Evolutionary conservation across 1,140 invertebrate genomes (phyloP), one percentile per base, ranked within the genome.

Genomic region (Coboldia fuscipes): DNA sequence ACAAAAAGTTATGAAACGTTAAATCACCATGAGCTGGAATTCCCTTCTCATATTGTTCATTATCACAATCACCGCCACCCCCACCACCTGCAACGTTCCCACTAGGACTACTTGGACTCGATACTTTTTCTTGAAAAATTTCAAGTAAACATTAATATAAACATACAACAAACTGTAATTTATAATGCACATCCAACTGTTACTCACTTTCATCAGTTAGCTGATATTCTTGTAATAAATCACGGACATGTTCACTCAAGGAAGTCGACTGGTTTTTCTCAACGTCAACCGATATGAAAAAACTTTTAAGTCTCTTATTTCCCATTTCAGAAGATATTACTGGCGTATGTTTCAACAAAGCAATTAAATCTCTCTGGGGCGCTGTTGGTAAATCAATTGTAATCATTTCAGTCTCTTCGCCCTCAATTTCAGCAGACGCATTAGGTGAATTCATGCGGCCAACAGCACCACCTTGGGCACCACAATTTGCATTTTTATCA

Each of bases 1-100:
- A 68, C 2, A 76, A 43, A 43, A 88, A 86, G 39, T 75, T 68
- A 52, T 88, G 73, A 45, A 84, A 83, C 48, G 77, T 62, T 39
- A 69, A 63, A 50, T 89, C 82, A 2, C 80, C 82, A 51, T 86
- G 82, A 7, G 66, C 61, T 0, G 82, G 77, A 23, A 66, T 45
- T 7, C 64, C 62, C 43, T 81, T 79, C 41, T 88, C 84, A 49
- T 88, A 89, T 18, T 66, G 65, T 47, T 82, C 78, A 17, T 47
- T 39, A 4, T 54, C 55, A 5, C 47, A 47, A 8, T 32, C 39
- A 15, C 16, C 43, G 17, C 33, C 40, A 4, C 54, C 55, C 8
- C 47, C 50, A 3, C 38, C 41, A 8, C 45, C 50, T 0, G 40
- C 39, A 39, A 36, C 36, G 3, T 38, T 42, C 30, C 39, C 37